A percentile compares a stretch with the other conserved stretches of the same genome.
These are phyloP conservation scores for Engraulis encrasicolus DNA, from an alignment of 2,113 vertebrate genomes.

Conservation along the genomic window DNA sequence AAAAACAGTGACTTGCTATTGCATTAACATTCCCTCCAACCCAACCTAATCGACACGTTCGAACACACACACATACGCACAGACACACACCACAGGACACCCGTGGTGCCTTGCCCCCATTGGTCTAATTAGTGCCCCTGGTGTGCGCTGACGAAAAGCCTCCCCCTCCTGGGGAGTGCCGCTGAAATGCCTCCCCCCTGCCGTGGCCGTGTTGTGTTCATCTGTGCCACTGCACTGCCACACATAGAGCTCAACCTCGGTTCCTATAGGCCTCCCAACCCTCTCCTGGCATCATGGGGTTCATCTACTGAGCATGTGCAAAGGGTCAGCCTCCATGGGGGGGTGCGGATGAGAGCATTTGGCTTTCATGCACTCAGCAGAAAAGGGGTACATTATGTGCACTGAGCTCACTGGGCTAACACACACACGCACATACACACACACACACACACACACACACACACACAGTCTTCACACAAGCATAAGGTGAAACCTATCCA, in stretches of 20 bases:
- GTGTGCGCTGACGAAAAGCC: not conserved
- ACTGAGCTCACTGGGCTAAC: too few species aligned
- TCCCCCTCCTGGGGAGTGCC: not conserved
- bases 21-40: too few species aligned
- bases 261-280: not conserved
- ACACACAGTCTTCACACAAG: too few species aligned
- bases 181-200: conserved; percentile 5
- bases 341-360: too few species aligned
- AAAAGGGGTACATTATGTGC: too few species aligned
- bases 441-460: too few species aligned
- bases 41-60: not conserved
- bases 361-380: too few species aligned
- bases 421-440: too few species aligned
- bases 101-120: not conserved
- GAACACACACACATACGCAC: not conserved
- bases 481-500: too few species aligned
- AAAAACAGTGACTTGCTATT: too few species aligned
- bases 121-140: not conserved
- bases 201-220: not conserved
- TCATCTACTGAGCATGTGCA: not conserved
- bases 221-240: not conserved
- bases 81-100: conserved; percentile 1
- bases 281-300: too few species aligned
- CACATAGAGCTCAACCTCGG: not conserved
- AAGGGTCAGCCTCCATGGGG: too few species aligned